phyloP scores from a whole-genome alignment of 2,797 vertebrate species.

The Anniella stebbinsi region DNA sequence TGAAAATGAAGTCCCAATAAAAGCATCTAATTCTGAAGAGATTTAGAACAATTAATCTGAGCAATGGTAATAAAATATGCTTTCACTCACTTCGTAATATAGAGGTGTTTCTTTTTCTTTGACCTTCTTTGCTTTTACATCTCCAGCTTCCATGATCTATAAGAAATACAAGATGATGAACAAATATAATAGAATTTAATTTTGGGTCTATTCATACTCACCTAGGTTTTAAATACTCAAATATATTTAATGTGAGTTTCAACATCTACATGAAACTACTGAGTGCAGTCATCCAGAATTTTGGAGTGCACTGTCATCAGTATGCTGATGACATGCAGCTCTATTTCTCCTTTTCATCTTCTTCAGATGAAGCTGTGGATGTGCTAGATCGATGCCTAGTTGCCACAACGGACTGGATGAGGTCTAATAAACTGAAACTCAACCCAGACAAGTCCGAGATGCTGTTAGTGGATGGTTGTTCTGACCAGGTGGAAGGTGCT shows the following conservation, averaged over 20 bases:
- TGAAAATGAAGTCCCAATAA: neutral
- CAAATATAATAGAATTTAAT: slow-evolving; percentile 14
- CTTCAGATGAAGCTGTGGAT: no score
- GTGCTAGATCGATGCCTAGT: no score
- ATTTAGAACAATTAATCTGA: neutral
- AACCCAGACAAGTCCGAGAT: no score
- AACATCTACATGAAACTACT: no score
- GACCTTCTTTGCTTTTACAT: slow-evolving; percentile 72
- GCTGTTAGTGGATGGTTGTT: no score
- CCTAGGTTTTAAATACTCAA: slow-evolving; percentile 12
- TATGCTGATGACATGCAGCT: no score
- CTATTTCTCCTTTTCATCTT: no score
- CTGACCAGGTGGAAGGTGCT: no score
- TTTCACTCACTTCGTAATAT: slow-evolving; percentile 78
- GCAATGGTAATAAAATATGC: neutral
- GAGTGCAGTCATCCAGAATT: no score
- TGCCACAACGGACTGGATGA: no score
- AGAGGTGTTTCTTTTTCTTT: slow-evolving; percentile 59
- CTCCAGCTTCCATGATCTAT: slow-evolving; percentile 73
- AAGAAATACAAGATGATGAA: slow-evolving; percentile 61
- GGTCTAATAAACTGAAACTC: no score
- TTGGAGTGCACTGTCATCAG: no score
- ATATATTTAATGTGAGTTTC: neutral
- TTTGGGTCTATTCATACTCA: neutral
- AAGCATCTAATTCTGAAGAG: neutral